Evolutionary conservation across 35 echinoderm and acorn worm genomes (phyloP), one percentile per base, ranked within the genome.

Genomic region (Chiridota heheva): DNA sequence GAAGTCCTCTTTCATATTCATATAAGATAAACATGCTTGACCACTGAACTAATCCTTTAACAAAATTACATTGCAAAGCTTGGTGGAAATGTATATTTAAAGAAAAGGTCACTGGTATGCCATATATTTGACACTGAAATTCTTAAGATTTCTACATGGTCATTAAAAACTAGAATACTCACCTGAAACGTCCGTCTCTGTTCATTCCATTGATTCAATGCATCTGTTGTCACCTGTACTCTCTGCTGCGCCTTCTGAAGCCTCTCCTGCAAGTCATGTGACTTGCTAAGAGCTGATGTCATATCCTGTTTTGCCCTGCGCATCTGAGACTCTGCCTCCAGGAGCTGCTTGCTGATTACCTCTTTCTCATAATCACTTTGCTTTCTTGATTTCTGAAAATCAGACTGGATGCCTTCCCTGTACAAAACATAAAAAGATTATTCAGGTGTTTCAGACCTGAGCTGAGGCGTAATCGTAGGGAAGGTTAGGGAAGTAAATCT

Each of bases 241-340:
- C 80, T 42, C 24, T 90, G 70, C 44, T 77, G 59, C 2, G 83
- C 82, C 25, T 86, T 56, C 20, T 86, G 73, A 25, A 91, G 30
- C 3, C 44, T 69, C 66, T 91, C 82, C 28, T 73, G 42, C 40
- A 62, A 40, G 26, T 91, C 82, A 45, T 43, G 65, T 5, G 79
- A 35, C 45, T 37, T 51, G 33, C 57, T 67, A 33, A 73, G 67
- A 26, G 73, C 51, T 25, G 85, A 41, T n/a, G 55, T 44, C 43
- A 91, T 73, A 17, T 86, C 66, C 75, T 86, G 73, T 42, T 73
- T 76, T 20, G 86, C 82, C 39, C 39, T 40, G n/a, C 80, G 35
- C 38, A 77, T 57, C 41, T 86, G 75, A 12, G 48, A 16, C 22
- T 72, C 74, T 2, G 89, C 81, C 39, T 48, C 55, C 28, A 39